These are phyloP conservation scores for Neogale vison DNA, from an alignment of 2,113 vertebrate species.

Conservation along the genomic window DNA sequence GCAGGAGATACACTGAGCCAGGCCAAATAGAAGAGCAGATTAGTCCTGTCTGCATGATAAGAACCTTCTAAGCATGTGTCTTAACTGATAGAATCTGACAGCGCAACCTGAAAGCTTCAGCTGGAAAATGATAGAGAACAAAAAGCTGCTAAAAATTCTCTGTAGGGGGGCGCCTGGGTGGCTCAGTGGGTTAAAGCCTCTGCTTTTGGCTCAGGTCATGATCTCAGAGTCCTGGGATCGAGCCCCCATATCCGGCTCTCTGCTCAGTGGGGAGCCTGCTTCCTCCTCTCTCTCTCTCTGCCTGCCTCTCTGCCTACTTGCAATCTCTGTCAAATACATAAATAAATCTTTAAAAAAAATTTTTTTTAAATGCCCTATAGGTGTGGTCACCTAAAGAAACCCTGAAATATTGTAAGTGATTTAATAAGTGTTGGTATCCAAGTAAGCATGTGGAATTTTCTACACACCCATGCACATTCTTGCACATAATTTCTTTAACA, in stretches of 20 bases:
- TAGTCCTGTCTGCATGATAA: conserved; percentile 46
- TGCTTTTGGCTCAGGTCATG: too few relatives aligned
- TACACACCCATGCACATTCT: neutral
- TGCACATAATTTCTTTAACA: neutral
- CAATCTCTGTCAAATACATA: too few relatives aligned
- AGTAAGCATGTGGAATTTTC: neutral
- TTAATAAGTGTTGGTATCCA: neutral
- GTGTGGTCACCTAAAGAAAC: neutral
- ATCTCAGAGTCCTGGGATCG: too few relatives aligned
- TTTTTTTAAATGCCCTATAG: neutral
- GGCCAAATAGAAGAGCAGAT: conserved; percentile 36
- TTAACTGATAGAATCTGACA: conserved; percentile 61
- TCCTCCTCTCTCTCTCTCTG: too few relatives aligned
- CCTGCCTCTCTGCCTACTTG: too few relatives aligned
- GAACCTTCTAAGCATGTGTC: neutral
- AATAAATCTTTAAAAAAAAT: too few relatives aligned
- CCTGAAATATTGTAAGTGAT: neutral
- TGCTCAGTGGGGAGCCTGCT: too few relatives aligned
- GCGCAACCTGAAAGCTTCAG: conserved; percentile 42
- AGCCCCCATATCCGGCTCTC: too few relatives aligned
- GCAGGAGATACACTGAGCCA: neutral
- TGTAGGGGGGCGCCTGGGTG: neutral
- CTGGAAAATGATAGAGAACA: neutral
- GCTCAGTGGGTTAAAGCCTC: too few relatives aligned
- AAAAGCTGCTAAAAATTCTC: neutral